Conservation (phyloP, 2,113 vertebrate species). For the Reinhardtius hippoglossoides region DNA sequence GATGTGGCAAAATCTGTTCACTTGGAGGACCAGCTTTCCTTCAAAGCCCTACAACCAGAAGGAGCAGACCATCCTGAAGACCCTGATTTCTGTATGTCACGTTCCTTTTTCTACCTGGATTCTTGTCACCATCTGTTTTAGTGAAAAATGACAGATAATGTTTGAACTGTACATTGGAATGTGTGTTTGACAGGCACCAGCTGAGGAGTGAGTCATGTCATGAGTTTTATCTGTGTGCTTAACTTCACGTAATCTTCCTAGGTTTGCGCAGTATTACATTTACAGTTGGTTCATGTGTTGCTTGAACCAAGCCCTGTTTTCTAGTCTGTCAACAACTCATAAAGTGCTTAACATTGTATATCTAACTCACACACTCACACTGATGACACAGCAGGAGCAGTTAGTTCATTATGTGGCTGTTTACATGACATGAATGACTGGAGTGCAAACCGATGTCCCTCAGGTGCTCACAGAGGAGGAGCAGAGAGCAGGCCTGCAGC, state of each 20-base stretch:
- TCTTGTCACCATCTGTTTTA: no score
- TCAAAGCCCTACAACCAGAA: slow-evolving; percentile 90
- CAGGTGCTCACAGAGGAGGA: slow-evolving; percentile 89
- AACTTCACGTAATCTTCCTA: no score
- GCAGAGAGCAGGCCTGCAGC: slow-evolving; percentile 87
- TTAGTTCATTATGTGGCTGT: not conserved
- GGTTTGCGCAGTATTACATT: no score
- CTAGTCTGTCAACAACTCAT: no score
- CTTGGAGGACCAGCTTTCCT: slow-evolving; percentile 88
- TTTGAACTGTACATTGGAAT: not conserved
- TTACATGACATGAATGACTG: not conserved
- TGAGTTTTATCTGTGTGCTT: not conserved
- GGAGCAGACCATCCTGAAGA: slow-evolving; percentile 88
- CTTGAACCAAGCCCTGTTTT: no score
- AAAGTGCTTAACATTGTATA: not conserved
- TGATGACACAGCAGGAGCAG: not conserved
- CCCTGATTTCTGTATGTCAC: slow-evolving; percentile 83
- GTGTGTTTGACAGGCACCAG: not conserved
- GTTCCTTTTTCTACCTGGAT: not conserved
- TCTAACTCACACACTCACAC: no score
- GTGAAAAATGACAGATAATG: not conserved
- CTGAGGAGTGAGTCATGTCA: not conserved
- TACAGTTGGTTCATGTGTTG: no score
- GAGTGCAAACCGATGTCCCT: not conserved
- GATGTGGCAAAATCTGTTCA: slow-evolving; percentile 93